phyloP scores from a whole-genome alignment of 2,888 invertebrate species.

The Trichogramma evanescens region DNA sequence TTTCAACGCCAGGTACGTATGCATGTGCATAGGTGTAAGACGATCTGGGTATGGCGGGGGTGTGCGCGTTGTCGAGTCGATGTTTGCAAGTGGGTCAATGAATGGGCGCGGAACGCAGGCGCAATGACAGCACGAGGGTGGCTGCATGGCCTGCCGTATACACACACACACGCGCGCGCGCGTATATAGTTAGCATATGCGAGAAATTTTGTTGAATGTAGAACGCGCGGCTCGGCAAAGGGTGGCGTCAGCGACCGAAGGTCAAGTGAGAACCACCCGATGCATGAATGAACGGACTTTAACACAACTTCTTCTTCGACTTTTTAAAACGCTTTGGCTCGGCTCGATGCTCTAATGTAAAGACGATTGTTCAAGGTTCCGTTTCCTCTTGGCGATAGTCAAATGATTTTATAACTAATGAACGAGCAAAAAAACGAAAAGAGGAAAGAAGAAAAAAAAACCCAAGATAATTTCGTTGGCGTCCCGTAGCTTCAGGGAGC shows the following conservation, averaged over 20 bases:
- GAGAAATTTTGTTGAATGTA: neutral
- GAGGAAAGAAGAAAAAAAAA: too few species aligned
- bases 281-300: conserved; percentile 11
- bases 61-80: too few species aligned
- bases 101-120: conserved; percentile 3
- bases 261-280: conserved; percentile 11
- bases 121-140: neutral
- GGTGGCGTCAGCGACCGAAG: neutral
- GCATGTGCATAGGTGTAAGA: neutral
- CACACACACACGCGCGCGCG: neutral
- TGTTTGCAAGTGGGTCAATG: conserved; percentile 5
- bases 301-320: too few species aligned
- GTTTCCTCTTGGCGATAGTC: too few species aligned
- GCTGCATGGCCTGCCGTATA: neutral
- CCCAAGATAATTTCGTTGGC: too few species aligned
- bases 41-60: neutral
- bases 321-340: too few species aligned
- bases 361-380: too few species aligned
- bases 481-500: too few species aligned
- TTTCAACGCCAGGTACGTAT: neutral
- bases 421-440: too few species aligned
- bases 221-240: neutral
- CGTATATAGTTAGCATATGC: neutral
- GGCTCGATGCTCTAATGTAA: too few species aligned
- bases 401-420: too few species aligned